Base-by-base conservation (phyloP, 1,140 invertebrate species). In the Trichonephila inaurata region DNA sequence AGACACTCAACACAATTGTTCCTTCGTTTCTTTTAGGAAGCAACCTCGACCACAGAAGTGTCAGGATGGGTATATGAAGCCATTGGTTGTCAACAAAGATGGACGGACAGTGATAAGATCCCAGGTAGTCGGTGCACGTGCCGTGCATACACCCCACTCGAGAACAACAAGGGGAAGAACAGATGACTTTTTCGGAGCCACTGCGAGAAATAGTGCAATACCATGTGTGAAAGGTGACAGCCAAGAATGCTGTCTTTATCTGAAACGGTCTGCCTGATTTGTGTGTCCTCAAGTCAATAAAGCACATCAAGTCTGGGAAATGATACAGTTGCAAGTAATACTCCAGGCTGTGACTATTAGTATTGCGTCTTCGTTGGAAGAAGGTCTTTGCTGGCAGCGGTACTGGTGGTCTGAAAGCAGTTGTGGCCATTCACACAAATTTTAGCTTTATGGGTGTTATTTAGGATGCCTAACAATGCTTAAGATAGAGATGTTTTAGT, bases 11-110 rank as follows among this genome's bases (percentile, higher is more conserved):
- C 33, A 16, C 18, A 40, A 77, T 77, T 77, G 72, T 77, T 33
- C 33, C 72, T 33, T 0, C 18, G 16, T 77, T 40, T 77, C 72
- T 77, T 33, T 40, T 77, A 77, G 24, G 33, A 77, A 69, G 33
- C 28, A 40, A 40, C 51, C 51, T 40, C 28, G 33, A 6, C 28
- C 28, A 1, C 33, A 40, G 33, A 77, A 77, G n/a, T n/a, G n/a
- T 77, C 72, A 40, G 16, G 14, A 16, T 0, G 33, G 4, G 72
- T 19, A 87, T 60, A 89, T 89, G 88, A 89, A 89, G 88, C 33
- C 88, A 60, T 89, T 89, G 64, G n/a, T 33, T 89, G 88, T 89
- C 88, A 89, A 8, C 66, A 40, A 72, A 89, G 66, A 89, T 77
- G 66, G 44, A 89, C 66, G 64, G 66, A 72, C 88, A 72, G 5